Evolutionary conservation across 2,113 vertebrate species (phyloP).

Genomic region (Pardalotus punctatus): DNA sequence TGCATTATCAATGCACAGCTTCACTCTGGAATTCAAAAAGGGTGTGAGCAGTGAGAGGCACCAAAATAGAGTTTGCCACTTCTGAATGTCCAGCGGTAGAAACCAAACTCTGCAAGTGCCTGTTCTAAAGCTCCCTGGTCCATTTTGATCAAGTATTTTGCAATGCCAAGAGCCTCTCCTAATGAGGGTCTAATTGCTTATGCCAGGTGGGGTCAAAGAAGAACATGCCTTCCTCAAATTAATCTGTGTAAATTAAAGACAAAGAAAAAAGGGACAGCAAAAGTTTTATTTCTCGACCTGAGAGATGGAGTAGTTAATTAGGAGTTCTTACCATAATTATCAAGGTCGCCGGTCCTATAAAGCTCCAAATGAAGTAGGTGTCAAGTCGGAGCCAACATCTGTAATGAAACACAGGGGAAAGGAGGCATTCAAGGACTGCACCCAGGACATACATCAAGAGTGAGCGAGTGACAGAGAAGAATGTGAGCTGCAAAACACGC

Average conservation of each 20-base stretch:
- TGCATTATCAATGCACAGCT: background rate
- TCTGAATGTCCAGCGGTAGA: background rate
- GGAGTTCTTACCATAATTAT: constrained; percentile 97
- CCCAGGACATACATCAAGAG: constrained; percentile 76
- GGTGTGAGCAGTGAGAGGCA: background rate
- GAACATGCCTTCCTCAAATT: constrained; percentile 69
- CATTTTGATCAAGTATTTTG: constrained; percentile 41
- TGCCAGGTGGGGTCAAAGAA: constrained; percentile 67
- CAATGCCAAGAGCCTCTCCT: constrained; percentile 1
- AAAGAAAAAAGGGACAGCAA: constrained; percentile 56
- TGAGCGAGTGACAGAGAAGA: constrained; percentile 79
- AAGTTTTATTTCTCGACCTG: constrained; percentile 79
- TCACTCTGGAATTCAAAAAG: background rate
- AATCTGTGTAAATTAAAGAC: constrained; percentile 69
- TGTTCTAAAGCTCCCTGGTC: background rate
- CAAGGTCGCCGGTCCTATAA: constrained; percentile 98
- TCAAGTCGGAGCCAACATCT: constrained; percentile 99
- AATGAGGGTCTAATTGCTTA: constrained; percentile 66
- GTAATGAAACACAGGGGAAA: constrained; percentile 76
- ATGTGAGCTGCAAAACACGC: constrained; percentile 73
- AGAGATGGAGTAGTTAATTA: constrained; percentile 85
- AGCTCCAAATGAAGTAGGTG: constrained; percentile 99
- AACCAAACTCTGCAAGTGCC: background rate
- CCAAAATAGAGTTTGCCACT: background rate
- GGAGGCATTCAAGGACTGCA: constrained; percentile 73